phyloP scores from a whole-genome alignment of 2,113 vertebrate genomes.

The Cyprinodon variegatus region DNA sequence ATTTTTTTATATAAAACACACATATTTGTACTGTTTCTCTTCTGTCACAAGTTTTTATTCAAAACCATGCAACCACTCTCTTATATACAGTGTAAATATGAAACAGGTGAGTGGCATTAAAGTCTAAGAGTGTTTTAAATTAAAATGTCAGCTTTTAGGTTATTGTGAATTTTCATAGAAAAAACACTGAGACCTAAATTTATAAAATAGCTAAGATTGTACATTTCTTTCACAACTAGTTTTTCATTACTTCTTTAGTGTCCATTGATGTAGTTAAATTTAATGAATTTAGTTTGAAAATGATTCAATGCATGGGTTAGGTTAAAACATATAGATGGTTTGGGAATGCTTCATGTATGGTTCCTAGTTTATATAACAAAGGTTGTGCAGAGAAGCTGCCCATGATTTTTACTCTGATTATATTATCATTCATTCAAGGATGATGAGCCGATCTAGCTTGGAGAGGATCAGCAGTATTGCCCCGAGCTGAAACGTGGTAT shows the following conservation, averaged over 20 bases:
- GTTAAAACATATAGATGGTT: neutral
- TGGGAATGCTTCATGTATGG: neutral
- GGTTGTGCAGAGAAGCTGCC: too few relatives aligned
- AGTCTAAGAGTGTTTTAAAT: neutral
- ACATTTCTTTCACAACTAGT: too few relatives aligned
- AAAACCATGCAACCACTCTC: too few relatives aligned
- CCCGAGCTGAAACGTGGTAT: constrained; percentile 28
- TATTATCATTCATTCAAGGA: constrained; percentile 13
- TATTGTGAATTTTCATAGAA: neutral
- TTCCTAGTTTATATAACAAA: too few relatives aligned
- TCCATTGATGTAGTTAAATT: neutral
- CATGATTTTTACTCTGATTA: constrained; percentile 23
- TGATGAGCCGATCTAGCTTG: constrained; percentile 42
- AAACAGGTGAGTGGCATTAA: too few relatives aligned
- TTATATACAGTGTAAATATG: too few relatives aligned
- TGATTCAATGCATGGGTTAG: neutral
- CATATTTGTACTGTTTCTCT: too few relatives aligned
- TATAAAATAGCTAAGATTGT: neutral
- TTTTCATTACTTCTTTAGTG: neutral
- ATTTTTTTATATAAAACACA: too few relatives aligned
- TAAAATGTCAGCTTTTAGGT: neutral
- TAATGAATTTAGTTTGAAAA: neutral
- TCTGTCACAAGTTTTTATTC: too few relatives aligned
- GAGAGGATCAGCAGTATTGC: constrained; percentile 20
- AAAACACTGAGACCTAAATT: neutral